Evolutionary conservation across 2,797 vertebrate species (phyloP).

Genomic region (Halcyon smyrnensis): DNA sequence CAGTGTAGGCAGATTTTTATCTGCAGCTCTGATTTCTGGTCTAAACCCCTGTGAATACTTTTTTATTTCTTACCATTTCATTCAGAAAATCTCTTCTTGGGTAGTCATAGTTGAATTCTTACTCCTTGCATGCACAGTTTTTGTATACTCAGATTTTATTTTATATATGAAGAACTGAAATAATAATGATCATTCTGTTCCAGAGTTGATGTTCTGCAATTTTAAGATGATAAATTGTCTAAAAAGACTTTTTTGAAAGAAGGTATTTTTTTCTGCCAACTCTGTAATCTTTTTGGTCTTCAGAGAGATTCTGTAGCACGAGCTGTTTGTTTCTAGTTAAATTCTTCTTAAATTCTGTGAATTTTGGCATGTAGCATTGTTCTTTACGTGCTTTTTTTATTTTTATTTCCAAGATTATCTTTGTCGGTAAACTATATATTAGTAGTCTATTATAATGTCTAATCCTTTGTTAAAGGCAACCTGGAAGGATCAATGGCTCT

Average conservation of each 20-base stretch:
- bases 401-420: not conserved
- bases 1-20: not conserved
- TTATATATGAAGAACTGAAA: not conserved
- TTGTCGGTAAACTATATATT: not conserved
- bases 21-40: not conserved
- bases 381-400: not conserved
- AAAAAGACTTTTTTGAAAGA: not conserved
- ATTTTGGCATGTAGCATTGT: not conserved
- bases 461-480: not conserved
- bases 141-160: not conserved
- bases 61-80: not conserved
- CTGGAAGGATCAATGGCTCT: slow-evolving; percentile 44
- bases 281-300: not conserved
- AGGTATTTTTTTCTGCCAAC: not conserved
- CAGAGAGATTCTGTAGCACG: not conserved
- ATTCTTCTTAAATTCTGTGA: not conserved
- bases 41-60: not conserved
- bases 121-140: not conserved
- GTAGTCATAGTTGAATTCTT: not conserved
- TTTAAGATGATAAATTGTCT: not conserved
- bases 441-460: not conserved
- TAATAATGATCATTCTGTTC: not conserved
- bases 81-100: not conserved
- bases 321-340: not conserved
- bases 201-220: not conserved